Conservation (phyloP, 2,797 vertebrate species). For the Phataginus tetradactyla region DNA sequence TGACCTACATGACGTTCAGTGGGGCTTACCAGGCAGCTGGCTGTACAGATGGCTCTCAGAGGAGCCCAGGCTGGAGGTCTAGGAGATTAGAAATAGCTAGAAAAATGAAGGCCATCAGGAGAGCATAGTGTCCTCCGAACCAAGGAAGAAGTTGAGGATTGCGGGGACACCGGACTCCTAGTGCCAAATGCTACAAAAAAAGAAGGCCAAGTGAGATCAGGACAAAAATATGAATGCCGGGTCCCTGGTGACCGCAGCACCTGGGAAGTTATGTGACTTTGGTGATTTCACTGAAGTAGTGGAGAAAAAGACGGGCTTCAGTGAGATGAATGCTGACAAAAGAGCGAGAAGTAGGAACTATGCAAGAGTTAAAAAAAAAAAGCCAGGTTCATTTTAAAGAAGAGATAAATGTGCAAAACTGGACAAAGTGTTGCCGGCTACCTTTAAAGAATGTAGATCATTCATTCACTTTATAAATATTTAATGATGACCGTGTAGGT, state of each 20-base stretch:
- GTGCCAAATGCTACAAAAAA: not conserved
- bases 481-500: not conserved
- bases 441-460: not conserved
- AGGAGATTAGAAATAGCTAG: not conserved
- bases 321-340: not conserved
- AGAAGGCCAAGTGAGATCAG: not conserved
- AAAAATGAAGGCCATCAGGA: not conserved
- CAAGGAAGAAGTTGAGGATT: not conserved
- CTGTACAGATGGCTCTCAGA: not conserved
- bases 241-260: not conserved
- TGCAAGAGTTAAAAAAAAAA: not conserved
- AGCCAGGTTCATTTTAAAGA: conserved; percentile 12
- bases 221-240: not conserved
- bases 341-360: not conserved
- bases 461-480: not conserved
- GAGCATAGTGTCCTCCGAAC: not conserved
- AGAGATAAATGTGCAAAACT: not conserved
- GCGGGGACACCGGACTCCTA: not conserved
- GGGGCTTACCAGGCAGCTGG: not conserved
- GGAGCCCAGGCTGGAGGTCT: not conserved
- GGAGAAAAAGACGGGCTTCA: not conserved
- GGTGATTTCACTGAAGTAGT: not conserved
- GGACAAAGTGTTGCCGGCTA: not conserved
- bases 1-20: not conserved
- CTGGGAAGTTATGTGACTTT: not conserved